Conservation (phyloP, 2,113 vertebrate species). For the Lycaon pictus region DNA sequence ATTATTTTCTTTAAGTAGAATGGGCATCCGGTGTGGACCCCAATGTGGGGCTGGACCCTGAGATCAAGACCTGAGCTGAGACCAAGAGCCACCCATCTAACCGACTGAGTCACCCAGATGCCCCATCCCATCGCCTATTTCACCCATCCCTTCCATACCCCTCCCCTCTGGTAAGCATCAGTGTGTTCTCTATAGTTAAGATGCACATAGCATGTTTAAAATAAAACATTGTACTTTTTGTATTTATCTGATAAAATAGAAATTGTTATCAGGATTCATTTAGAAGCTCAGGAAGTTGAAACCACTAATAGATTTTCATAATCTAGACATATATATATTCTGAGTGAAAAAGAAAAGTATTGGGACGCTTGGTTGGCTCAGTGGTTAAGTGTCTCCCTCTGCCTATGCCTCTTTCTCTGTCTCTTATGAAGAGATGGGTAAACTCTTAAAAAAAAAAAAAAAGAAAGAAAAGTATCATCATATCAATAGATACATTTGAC, state of each 20-base stretch:
- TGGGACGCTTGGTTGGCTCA: no score
- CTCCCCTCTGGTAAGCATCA: background rate
- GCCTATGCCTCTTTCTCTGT: no score
- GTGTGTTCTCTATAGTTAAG: background rate
- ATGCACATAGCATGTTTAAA: background rate
- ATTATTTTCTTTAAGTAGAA: background rate
- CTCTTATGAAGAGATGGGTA: no score
- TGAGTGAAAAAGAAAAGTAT: background rate
- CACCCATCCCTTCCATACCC: background rate
- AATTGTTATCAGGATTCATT: background rate
- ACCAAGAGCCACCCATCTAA: background rate
- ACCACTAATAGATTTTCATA: background rate
- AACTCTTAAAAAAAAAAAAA: no score
- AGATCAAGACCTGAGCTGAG: background rate
- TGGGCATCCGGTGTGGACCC: background rate
- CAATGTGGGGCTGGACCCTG: background rate
- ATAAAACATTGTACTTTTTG: background rate
- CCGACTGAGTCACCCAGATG: background rate
- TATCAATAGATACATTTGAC: background rate
- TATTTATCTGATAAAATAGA: background rate
- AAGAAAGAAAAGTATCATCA: no score
- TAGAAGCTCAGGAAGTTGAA: background rate
- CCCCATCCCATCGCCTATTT: background rate
- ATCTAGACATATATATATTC: no score
- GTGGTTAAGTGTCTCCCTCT: no score